phyloP scores from a whole-genome alignment of 2,113 vertebrate species.

The Poeciliopsis turrubarensis region DNA sequence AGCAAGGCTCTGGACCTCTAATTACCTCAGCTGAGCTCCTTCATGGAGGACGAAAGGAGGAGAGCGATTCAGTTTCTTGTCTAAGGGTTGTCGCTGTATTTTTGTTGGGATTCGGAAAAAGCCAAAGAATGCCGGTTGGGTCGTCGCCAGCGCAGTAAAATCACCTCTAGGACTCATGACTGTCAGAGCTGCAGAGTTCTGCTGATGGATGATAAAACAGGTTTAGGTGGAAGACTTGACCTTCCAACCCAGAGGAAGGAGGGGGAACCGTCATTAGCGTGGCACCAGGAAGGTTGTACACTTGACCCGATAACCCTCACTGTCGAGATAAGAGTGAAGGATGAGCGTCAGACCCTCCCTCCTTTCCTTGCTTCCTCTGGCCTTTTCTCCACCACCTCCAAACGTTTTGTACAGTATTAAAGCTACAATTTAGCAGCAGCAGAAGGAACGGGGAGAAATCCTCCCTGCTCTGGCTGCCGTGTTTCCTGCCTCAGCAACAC shows the following conservation, averaged over 20 bases:
- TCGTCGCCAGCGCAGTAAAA: slow-evolving; percentile 30
- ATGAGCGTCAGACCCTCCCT: slow-evolving; percentile 57
- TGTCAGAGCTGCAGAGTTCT: slow-evolving; percentile 48
- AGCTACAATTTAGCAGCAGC: slow-evolving; percentile 4
- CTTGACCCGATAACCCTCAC: slow-evolving; percentile 61
- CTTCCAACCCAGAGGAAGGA: slow-evolving; percentile 54
- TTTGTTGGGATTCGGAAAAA: slow-evolving; percentile 18
- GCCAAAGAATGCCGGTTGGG: slow-evolving; percentile 34
- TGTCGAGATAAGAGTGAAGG: slow-evolving; percentile 77
- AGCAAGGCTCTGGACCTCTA: slow-evolving; percentile 52
- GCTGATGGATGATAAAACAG: slow-evolving; percentile 59
- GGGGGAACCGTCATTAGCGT: slow-evolving; percentile 66
- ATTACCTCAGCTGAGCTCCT: slow-evolving; percentile 41
- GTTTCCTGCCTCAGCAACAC: slow-evolving; percentile 39
- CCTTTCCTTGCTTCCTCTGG: slow-evolving; percentile 16
- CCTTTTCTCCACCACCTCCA: slow-evolving; percentile 24
- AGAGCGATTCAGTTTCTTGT: slow-evolving; percentile 32
- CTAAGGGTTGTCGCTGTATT: slow-evolving; percentile 15
- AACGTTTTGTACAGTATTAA: background rate
- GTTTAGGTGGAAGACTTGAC: slow-evolving; percentile 53
- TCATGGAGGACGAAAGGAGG: slow-evolving; percentile 26
- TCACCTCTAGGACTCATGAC: slow-evolving; percentile 14
- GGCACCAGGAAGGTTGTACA: slow-evolving; percentile 76
- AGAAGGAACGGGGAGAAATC: background rate
- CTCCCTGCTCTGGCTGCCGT: background rate